Conservation (phyloP, 2,113 vertebrate genomes). For the Chiloscyllium plagiosum region DNA sequence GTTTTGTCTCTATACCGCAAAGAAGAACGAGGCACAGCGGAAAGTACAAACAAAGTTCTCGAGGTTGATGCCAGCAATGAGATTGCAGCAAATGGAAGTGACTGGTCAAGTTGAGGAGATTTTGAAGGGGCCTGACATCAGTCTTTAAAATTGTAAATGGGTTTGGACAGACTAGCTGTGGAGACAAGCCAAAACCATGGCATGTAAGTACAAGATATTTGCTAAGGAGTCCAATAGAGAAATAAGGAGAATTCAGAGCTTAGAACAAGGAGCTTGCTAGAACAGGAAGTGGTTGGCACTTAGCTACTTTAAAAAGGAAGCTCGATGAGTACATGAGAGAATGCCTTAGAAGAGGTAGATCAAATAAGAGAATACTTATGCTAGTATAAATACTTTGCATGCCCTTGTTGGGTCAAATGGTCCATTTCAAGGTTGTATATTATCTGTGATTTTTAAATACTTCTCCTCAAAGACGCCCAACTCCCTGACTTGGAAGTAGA, state of each 20-base stretch:
- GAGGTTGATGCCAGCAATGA: neutral
- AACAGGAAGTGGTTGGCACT: neutral
- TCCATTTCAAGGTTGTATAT: too few species aligned
- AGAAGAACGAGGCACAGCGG: neutral
- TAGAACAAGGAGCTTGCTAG: neutral
- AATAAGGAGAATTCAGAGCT: neutral
- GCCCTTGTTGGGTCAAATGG: neutral
- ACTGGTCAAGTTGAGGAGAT: neutral
- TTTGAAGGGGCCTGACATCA: neutral
- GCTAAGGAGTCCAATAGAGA: neutral
- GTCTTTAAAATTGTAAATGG: neutral
- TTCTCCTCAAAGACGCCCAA: neutral
- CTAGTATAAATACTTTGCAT: neutral
- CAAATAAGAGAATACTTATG: neutral
- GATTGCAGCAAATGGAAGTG: neutral
- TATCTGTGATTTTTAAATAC: too few species aligned
- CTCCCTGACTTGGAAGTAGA: neutral
- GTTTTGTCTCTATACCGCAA: neutral
- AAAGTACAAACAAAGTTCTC: neutral
- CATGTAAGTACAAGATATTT: neutral
- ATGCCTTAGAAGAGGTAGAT: neutral
- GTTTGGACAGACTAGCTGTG: neutral
- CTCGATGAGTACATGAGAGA: neutral
- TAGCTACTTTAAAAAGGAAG: neutral
- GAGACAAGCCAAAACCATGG: neutral